Evolutionary conservation across 2,797 vertebrate species (phyloP), one percentile per base, ranked within the genome.

Genomic region (Lerista edwardsae): DNA sequence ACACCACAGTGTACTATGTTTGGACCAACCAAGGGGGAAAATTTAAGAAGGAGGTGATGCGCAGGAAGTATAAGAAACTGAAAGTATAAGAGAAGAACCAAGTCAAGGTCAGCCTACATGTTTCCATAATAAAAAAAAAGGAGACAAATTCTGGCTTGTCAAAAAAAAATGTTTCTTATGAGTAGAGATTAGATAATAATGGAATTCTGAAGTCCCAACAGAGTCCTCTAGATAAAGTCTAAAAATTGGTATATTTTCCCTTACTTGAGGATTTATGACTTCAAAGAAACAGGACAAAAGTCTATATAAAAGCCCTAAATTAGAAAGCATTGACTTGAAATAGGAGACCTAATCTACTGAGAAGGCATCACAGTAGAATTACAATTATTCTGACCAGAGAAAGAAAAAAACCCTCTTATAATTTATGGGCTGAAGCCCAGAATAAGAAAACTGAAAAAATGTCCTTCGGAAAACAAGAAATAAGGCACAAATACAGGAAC

Each of bases 201-300:
- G 36, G 86, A 87, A 75, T 82, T 87, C 89, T 11, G 79, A 94
- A 93, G 87, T 91, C 89, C 85, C 75, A n/a, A 64, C 6, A 2
- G 78, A 91, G 83, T 75, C 31, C 79, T 31, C 1, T 44, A 90
- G 90, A 91, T 92, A 94, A 91, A 93, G 84, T 94, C 83, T 76
- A 85, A 92, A 75, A 89, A 90, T 62, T 88, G 80, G 73, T 90
- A 34, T 39, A 88, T 47, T 80, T 90, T 81, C 86, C 79, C 86
- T 88, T 83, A 59, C 78, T 4, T 64, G 72, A 90, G 88, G 91
- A 95, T 93, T 93, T 93, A 92, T 84, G 79, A 89, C 86, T 86
- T 80, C n/a, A 82, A 17, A 93, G 84, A 80, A 93, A 83, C 14
- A 23, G 81, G 75, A 61, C n/a, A 75, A 39, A 86, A 65, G 79